Conservation (phyloP, 2,797 vertebrate species). For the Ctenopoma multispine region DNA sequence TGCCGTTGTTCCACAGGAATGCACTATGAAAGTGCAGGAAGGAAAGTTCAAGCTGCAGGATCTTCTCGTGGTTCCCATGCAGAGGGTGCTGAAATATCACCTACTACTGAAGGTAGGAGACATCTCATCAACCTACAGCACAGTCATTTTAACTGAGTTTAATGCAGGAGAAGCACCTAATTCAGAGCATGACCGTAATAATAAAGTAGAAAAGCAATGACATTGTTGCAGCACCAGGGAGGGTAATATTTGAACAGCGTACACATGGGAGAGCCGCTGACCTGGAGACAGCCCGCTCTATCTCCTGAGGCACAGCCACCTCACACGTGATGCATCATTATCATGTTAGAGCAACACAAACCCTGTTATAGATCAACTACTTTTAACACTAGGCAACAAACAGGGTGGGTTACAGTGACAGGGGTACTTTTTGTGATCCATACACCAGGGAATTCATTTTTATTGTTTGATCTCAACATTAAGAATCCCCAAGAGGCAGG, state of each 20-base stretch:
- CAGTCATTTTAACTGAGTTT: neutral
- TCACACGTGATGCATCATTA: neutral
- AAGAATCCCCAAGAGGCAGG: neutral
- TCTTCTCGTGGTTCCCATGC: slow-evolving; percentile 97
- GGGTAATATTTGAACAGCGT: too few relatives aligned
- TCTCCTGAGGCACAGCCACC: too few relatives aligned
- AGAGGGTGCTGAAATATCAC: slow-evolving; percentile 97
- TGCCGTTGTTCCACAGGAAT: slow-evolving; percentile 68
- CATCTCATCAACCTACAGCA: neutral
- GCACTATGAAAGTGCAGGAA: slow-evolving; percentile 94
- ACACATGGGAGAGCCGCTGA: too few relatives aligned
- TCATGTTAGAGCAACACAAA: neutral
- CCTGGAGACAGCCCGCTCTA: too few relatives aligned
- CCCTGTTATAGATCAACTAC: neutral
- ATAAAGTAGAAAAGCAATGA: too few relatives aligned
- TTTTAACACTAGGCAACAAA: neutral
- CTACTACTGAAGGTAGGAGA: slow-evolving; percentile 92
- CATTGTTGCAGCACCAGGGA: too few relatives aligned
- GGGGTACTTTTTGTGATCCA: neutral
- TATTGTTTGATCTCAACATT: neutral
- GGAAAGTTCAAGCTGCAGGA: slow-evolving; percentile 98
- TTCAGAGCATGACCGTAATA: too few relatives aligned
- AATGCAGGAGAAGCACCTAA: neutral
- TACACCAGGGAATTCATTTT: too few relatives aligned
- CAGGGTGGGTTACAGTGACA: neutral